Conservation (phyloP, 1,140 invertebrate species). For the Leptinotarsa defecta region DNA sequence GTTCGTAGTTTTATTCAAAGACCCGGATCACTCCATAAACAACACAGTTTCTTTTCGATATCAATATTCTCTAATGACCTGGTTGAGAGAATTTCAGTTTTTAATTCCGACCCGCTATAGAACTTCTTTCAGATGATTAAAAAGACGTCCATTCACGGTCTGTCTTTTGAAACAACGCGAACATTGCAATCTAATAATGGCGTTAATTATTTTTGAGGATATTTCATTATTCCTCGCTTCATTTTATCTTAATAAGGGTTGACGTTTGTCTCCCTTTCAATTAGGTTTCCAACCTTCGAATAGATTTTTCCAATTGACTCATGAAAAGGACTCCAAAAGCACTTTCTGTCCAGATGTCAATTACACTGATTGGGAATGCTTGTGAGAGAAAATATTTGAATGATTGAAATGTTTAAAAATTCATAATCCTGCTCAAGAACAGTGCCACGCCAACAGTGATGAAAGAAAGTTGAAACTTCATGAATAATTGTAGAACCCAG, state of each 20-base stretch:
- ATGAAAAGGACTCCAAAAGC: no score
- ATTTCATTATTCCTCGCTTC: conserved; percentile 25
- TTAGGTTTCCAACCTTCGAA: not conserved
- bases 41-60: not conserved
- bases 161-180: conserved; percentile 20
- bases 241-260: conserved; percentile 16
- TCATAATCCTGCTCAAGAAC: not conserved
- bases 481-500: not conserved
- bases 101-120: conserved; percentile 4
- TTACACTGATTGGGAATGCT: no score
- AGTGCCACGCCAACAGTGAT: not conserved
- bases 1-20: no score
- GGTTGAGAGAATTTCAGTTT: not conserved
- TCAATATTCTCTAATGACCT: conserved; percentile 8
- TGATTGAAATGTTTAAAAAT: not conserved
- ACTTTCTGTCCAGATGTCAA: no score
- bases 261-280: conserved; percentile 23
- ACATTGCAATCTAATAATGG: conserved; percentile 27
- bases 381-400: no score
- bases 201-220: conserved; percentile 30
- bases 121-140: conserved; percentile 22
- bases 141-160: conserved; percentile 20
- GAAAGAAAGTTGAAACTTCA: no score
- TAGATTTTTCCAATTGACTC: not conserved
- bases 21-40: no score